Evolutionary conservation across 2,113 vertebrate genomes (phyloP), one percentile per base, ranked within the genome.

Genomic region (Albula goreensis): DNA sequence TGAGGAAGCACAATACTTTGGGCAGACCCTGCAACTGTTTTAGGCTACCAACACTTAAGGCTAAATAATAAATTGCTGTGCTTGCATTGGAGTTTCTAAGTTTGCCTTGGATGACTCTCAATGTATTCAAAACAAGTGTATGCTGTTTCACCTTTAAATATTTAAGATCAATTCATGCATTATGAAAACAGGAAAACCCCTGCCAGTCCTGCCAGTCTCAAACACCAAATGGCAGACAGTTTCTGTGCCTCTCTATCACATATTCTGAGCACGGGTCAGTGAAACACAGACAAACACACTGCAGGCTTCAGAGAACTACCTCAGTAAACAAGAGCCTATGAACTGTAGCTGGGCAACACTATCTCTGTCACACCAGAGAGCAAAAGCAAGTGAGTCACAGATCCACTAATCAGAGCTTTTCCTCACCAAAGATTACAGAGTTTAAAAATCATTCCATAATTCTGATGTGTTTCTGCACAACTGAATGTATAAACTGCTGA

Each of bases 281-380:
- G 48, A 15, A 87, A 63, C 31, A 86, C 41, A 2, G 83, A 89
- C 86, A 86, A 87, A 89, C 80, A 89, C 83, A 89, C 81, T 85
- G 77, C 86, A 91, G 88, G 91, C 93, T 90, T 91, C 84, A 66
- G 89, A 66, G 89, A 90, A 91, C 88, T 90, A 89, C 90, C 89
- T 91, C 89, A 85, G 92, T 92, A 88, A 89, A 91, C 85, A 83
- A 90, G 91, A 91, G 93, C 91, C 92, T 90, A 83, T 90, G 86
- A 90, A 92, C 93, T 88, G 94, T 95, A 94, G 93, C 95, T 93
- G 91, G 92, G 94, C 94, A 96, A 95, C 95, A 85, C 88, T 91
- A 87, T 93, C 90, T 90, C 89, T 89, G 91, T 91, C 90, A 82
- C 91, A 92, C 91, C 91, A 93, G 93, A 93, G 93, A 91, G 92